phyloP scores from a whole-genome alignment of 2,113 vertebrate genomes.

The Alosa alosa region DNA sequence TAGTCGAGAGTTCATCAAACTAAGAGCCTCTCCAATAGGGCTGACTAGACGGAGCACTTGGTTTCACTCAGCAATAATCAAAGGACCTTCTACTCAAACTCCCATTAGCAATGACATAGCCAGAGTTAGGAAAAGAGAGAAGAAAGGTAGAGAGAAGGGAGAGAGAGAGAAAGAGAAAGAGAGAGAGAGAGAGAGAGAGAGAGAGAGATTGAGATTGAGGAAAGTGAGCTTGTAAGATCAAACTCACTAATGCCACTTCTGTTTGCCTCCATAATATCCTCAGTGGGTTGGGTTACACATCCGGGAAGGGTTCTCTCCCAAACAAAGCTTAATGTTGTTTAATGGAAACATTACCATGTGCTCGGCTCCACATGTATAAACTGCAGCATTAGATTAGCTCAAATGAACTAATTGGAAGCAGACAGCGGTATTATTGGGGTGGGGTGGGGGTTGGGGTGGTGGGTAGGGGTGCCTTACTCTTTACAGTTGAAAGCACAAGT shows the following conservation, averaged over 20 bases:
- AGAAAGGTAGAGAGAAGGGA: background rate
- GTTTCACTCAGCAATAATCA: background rate
- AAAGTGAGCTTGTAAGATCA: conserved; percentile 65
- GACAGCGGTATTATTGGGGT: conserved; percentile 63
- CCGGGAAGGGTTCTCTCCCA: conserved; percentile 70
- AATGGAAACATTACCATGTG: conserved; percentile 76
- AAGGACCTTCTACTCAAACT: conserved; percentile 8
- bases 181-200: conserved; percentile 11
- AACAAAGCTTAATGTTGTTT: conserved; percentile 79
- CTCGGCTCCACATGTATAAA: conserved; percentile 70
- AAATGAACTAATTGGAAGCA: conserved; percentile 79
- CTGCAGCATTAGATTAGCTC: conserved; percentile 73
- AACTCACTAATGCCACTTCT: conserved; percentile 68
- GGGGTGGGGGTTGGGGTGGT: conserved; percentile 20
- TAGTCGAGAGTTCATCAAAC: background rate
- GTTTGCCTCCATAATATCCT: conserved; percentile 74
- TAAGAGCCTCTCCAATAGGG: background rate
- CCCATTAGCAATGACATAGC: conserved; percentile 9
- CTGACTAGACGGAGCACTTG: background rate
- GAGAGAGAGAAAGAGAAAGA: background rate
- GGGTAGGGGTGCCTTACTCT: background rate
- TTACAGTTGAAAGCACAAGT: conserved; percentile 30
- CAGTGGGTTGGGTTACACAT: conserved; percentile 73
- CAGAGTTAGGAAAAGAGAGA: conserved; percentile 15
- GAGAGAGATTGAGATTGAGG: conserved; percentile 48